Evolutionary conservation across 2,888 invertebrate species (phyloP).

Genomic region (Thera britannica): DNA sequence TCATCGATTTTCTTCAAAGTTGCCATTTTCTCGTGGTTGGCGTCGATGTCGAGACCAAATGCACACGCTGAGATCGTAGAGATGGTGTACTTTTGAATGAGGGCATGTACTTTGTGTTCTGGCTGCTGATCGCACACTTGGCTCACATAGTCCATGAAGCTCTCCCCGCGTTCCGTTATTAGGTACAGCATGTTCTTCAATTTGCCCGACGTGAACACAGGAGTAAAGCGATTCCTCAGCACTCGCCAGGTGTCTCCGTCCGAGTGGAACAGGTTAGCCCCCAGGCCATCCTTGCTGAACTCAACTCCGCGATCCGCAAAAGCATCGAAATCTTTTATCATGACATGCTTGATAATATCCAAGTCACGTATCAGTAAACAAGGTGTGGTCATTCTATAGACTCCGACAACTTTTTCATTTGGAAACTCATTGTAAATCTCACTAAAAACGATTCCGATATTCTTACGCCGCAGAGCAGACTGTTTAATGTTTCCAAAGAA

Average conservation of each 20-base stretch:
- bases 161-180: slow-evolving; percentile 48
- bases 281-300: slow-evolving; percentile 57
- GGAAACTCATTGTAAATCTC: slow-evolving; percentile 52
- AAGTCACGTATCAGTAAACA: slow-evolving; percentile 58
- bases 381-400: slow-evolving; percentile 60
- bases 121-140: slow-evolving; percentile 31
- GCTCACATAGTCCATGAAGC: slow-evolving; percentile 41
- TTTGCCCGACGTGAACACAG: slow-evolving; percentile 65
- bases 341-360: slow-evolving; percentile 59
- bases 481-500: slow-evolving; percentile 60
- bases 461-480: slow-evolving; percentile 30
- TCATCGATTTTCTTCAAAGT: slow-evolving; percentile 40
- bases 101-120: slow-evolving; percentile 48
- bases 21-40: slow-evolving; percentile 36
- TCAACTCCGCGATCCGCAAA: slow-evolving; percentile 60
- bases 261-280: slow-evolving; percentile 59
- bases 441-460: background rate
- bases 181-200: slow-evolving; percentile 62
- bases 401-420: slow-evolving; percentile 61
- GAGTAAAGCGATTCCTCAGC: slow-evolving; percentile 57
- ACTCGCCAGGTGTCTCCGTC: slow-evolving; percentile 60
- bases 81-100: slow-evolving; percentile 55
- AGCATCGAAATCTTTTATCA: slow-evolving; percentile 63
- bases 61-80: slow-evolving; percentile 56
- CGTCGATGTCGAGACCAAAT: slow-evolving; percentile 59